Evolutionary conservation across 2,113 vertebrate species (phyloP), one percentile per base, ranked within the genome.

Genomic region (Tetraodon nigroviridis): DNA sequence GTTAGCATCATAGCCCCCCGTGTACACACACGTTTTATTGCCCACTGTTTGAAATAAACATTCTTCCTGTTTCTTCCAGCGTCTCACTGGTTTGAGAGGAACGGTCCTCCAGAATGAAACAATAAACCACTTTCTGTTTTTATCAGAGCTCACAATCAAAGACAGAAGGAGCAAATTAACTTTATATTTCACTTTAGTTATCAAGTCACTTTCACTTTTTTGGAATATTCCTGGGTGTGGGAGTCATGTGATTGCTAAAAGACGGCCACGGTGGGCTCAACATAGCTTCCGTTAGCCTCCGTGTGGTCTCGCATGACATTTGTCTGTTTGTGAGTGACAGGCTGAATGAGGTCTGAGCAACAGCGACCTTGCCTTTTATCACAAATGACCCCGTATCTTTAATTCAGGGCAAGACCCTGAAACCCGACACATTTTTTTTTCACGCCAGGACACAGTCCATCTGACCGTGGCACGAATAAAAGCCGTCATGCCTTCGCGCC

Each of bases 1-100:
- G 86, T 96, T 97, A 95, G 74, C 88, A 87, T 97, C 94, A 96
- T 62, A 75, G 87, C 86, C 60, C 84, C 87, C 51, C 49, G 15
- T 94, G 95, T 61, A 78, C 88, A 87, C 60, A 83, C 87, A 50
- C 73, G 51, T 16, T 17, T 51, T 52, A 37, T 37, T 37, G 32
- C 52, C 21, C 45, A 18, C 21, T 86, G 76, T 86, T 86, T 69
- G 74, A 86, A 85, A 89, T 82, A 88, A 90, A 90, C 87, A 84
- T 73, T 53, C n/a, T 12, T 21, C 12, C 27, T 17, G 10, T 45
- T 20, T 62, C 15, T 64, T 47, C 67, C 45, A 64, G 20, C 44
- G 49, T 69, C 12, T 78, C 40, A 59, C 41, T 61, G 58, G 45
- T 44, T 80, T 51, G 60, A 72, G 54, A 66, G 22, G 24, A 73